Base-by-base conservation (phyloP, 1,140 invertebrate genomes). In the Bombus superbus region DNA sequence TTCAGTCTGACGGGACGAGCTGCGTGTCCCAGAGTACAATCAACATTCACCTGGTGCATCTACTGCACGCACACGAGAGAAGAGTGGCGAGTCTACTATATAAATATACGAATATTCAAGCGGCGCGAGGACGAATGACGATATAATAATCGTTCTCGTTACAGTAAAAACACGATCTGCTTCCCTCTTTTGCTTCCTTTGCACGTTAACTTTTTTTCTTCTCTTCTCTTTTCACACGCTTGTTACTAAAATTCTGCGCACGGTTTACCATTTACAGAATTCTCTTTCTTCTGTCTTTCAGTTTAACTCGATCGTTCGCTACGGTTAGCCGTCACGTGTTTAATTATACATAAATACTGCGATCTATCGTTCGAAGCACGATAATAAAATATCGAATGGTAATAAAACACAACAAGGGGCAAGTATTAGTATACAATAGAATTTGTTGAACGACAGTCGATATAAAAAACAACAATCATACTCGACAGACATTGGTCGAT, bases 401-500 rank as follows among this genome's bases (percentile, higher is more conserved):
- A 92, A 93, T 93, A 89, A 93, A 93, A 93, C 92, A 93, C 92
- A 93, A 93, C 92, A 93, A 93, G 88, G 59, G 92, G 91, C 92
- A 92, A 92, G 88, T 93, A 90, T 62, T 78, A 89, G 77, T 76
- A 28, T 90, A 89, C 81, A 87, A 90, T 90, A 90, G 85, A 90
- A 90, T 90, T 89, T 90, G 87, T 88, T 81, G 82, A 87, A 90
- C 88, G 88, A 87, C 79, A 89, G 85, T 87, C 88, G 89, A 90
- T 89, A 87, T 91, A 88, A 91, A 85, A 93, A 93, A 93, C 91
- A 92, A 93, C 92, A 92, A 93, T 86, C 91, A 91, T 89, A 84
- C 53, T 91, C 87, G 85, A 91, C 85, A 91, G 84, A 76, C 85
- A 90, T 81, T 47, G 78, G 59, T 75, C 47, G 71, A 68, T 42